Percentiles rank a stretch among this genome's conserved stretches.
phyloP scores from a whole-genome alignment of 1,140 invertebrate genomes.

The Listronotus oregonensis region DNA sequence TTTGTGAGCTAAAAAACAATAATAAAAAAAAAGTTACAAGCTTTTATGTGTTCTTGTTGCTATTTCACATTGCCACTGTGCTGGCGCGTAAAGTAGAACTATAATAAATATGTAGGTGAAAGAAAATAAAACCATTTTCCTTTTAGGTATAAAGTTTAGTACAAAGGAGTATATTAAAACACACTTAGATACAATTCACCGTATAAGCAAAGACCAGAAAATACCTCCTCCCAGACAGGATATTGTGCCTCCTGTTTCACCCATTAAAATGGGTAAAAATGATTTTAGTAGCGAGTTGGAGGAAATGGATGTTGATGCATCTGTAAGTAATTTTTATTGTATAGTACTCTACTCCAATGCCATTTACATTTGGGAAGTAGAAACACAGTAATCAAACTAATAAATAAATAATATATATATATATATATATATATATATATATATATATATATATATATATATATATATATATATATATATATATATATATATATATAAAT shows the following conservation, averaged over 20 bases:
- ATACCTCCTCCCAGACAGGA: background rate
- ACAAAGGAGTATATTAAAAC: constrained; percentile 31
- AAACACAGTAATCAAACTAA: too few species aligned
- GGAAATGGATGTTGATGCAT: constrained; percentile 19
- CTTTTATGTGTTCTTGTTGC: too few species aligned
- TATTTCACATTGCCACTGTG: too few species aligned
- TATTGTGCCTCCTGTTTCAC: background rate
- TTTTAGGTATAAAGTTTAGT: constrained; percentile 25
- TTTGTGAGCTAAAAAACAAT: background rate
- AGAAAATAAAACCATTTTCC: background rate
- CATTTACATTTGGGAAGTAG: too few species aligned
- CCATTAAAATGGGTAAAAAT: constrained; percentile 6
- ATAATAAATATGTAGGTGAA: too few species aligned
- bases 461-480: too few species aligned
- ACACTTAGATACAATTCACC: constrained; percentile 10
- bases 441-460: too few species aligned
- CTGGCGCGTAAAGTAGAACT: too few species aligned
- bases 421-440: too few species aligned
- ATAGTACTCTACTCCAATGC: too few species aligned
- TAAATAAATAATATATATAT: too few species aligned
- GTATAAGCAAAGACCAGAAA: constrained; percentile 13
- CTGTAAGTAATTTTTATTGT: background rate
- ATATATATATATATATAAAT: too few species aligned
- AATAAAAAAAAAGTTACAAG: background rate
- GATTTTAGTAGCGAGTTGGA: background rate